A percentile compares a stretch with the other conserved stretches of the same genome.
These are phyloP conservation scores for Columba livia DNA, from an alignment of 2,113 vertebrate species.

Conservation along the genomic window DNA sequence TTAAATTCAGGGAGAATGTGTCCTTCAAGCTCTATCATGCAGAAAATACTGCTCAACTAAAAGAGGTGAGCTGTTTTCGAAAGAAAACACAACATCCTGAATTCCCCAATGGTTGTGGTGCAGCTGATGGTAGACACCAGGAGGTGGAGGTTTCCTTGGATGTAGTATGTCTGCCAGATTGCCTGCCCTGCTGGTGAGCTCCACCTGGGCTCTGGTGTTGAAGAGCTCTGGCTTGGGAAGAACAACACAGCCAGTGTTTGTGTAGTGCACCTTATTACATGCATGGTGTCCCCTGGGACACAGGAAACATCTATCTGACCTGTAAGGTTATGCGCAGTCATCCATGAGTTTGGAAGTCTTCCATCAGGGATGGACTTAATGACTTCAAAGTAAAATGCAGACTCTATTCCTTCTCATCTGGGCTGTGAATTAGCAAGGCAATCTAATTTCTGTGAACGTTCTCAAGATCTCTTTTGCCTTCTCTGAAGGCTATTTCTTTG, in stretches of 20 bases:
- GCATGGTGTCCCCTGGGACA: neutral
- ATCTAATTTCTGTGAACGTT: neutral
- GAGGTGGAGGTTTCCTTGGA: neutral
- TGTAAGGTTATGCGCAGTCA: neutral
- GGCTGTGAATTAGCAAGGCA: neutral
- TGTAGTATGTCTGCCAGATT: neutral
- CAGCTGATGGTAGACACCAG: neutral
- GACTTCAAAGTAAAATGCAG: neutral
- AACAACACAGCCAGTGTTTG: neutral
- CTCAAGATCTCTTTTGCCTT: accelerated
- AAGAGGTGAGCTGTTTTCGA: neutral
- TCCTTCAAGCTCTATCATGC: neutral
- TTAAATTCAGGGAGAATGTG: neutral
- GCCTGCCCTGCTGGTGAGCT: neutral
- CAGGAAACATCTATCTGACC: neutral
- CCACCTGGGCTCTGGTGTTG: neutral
- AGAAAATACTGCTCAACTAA: neutral
- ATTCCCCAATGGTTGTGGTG: neutral
- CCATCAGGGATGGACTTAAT: neutral
- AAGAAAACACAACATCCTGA: neutral
- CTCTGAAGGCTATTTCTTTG: neutral
- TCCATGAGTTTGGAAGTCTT: neutral
- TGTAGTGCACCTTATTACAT: neutral
- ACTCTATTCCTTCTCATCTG: neutral
- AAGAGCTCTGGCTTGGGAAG: neutral